Evolutionary conservation across 2,797 vertebrate genomes (phyloP).

Genomic region (Sebastes steindachneri): DNA sequence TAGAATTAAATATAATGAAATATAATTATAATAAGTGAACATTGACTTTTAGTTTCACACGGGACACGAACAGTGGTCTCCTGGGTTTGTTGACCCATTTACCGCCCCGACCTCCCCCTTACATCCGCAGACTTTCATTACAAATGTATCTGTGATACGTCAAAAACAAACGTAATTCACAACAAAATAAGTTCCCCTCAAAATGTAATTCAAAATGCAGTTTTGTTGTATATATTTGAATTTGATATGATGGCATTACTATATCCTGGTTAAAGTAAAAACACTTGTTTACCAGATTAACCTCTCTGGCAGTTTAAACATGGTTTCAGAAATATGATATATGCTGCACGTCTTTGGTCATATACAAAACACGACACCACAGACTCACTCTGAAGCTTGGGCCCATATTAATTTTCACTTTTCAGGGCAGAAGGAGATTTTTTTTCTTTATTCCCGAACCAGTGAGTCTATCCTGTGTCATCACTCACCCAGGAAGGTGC

Average conservation of each 20-base stretch:
- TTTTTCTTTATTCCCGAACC: background rate
- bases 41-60: too few species aligned
- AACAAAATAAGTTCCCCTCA: too few species aligned
- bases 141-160: too few species aligned
- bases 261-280: background rate
- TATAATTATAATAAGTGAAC: too few species aligned
- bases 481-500: constrained; percentile 95
- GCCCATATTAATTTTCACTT: background rate
- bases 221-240: background rate
- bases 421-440: background rate
- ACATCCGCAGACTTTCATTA: too few species aligned
- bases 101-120: too few species aligned
- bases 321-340: background rate
- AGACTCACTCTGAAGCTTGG: background rate
- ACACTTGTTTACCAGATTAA: background rate
- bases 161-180: too few species aligned
- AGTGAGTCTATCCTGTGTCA: constrained; percentile 4
- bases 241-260: background rate
- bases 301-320: background rate
- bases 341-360: background rate
- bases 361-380: background rate
- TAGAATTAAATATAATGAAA: too few species aligned
- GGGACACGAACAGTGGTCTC: too few species aligned
- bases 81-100: too few species aligned
- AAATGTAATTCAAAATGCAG: too few species aligned